Percentiles rank a stretch among this genome's conserved stretches.
These are phyloP conservation scores for Xiphophorus maculatus DNA, from an alignment of 2,113 vertebrate species.

Conservation along the genomic window DNA sequence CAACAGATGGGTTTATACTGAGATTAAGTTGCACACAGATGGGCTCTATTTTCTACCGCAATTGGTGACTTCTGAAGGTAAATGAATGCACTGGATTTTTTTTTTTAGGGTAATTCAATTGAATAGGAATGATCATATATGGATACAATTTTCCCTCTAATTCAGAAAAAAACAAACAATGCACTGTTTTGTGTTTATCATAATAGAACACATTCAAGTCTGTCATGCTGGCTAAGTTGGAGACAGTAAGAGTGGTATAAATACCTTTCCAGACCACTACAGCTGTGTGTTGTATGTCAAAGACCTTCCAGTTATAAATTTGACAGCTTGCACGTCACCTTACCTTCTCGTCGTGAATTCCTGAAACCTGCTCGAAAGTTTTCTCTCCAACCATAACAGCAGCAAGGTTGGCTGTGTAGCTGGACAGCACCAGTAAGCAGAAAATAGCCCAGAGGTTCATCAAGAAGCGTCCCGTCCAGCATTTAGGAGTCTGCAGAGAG, in stretches of 20 bases:
- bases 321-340: constrained; percentile 24
- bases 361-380: constrained; percentile 92
- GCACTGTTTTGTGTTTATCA: not conserved
- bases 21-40: too few species aligned
- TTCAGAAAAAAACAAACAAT: not conserved
- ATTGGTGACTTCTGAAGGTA: not conserved
- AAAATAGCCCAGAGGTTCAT: constrained; percentile 99
- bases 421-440: constrained; percentile 96
- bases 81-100: not conserved
- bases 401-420: constrained; percentile 95
- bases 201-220: not conserved
- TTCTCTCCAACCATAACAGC: constrained; percentile 98
- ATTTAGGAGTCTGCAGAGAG: constrained; percentile 87
- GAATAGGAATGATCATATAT: not conserved
- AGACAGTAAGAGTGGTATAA: not conserved
- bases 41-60: not conserved
- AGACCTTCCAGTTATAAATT: constrained; percentile 16
- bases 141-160: not conserved
- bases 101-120: not conserved
- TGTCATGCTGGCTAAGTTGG: too few species aligned
- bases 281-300: not conserved
- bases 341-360: constrained; percentile 96
- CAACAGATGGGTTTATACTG: too few species aligned
- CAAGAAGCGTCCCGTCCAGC: constrained; percentile 93
- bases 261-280: not conserved